Base-by-base conservation (phyloP, 2,888 invertebrate species). In the Sinopyrophorus schimmeli region DNA sequence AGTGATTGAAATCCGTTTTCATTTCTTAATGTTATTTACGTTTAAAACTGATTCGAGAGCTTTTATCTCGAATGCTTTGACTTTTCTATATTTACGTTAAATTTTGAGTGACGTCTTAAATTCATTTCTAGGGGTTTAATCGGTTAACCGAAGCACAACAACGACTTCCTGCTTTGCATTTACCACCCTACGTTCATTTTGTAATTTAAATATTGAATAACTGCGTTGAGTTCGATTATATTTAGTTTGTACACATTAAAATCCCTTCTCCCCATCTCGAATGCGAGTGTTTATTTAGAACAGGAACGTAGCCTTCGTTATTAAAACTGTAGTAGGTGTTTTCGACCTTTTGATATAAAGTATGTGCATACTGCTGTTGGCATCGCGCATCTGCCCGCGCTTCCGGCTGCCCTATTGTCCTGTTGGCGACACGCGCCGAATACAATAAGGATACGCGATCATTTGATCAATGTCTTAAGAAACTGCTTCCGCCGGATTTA, bases 181-280 rank as follows among this genome's bases (percentile, higher is more conserved):
- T 44, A 27, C 47, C 50, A 48, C 54, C 60, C 55, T 42, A 48
- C 54, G 43, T 51, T 54, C 60, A 57, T 57, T 58, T 53, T 52
- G 55, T 58, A 60, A 60, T 58, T 60, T 60, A 60, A 60, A 60
- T 60, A 60, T 60, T 60, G 55, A 55, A 55, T 56, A 58, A 60
- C 58, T 46, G 52, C 55, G 54, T 57, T 57, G 55, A 49, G 47
- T 56, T 49, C 51, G 48, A 56, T 56, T 56, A 56, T 54, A 56
- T 56, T 56, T 56, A 49, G 55, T 48, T 48, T 47, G 53, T 47
- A 55, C 42, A 55, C 51, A 56, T 54, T 49, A 50, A 51, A 53
- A 39, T 53, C 48, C 47, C 55, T 41, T 46, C 42, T 47, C 41
- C 52, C 46, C 40, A 52, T 49, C 52, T 54, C 28, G 44, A 54